Conservation (phyloP, 1,140 invertebrate species). For the Portunus trituberculatus region DNA sequence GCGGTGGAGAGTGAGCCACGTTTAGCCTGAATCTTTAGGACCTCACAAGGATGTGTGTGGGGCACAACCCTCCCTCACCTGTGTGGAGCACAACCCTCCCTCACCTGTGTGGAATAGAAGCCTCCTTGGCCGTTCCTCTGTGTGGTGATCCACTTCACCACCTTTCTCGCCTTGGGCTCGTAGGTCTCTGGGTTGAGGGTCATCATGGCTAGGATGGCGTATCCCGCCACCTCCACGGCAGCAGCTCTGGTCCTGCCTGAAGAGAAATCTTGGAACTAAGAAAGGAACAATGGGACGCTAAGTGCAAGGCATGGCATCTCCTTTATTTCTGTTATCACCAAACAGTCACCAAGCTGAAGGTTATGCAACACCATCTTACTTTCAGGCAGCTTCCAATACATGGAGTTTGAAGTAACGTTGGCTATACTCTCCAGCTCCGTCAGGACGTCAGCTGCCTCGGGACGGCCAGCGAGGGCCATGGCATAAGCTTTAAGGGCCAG, state of each 20-base stretch:
- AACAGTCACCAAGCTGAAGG: background rate
- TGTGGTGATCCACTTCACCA: slow-evolving; percentile 87
- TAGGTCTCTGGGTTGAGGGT: slow-evolving; percentile 79
- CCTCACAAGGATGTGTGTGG: background rate
- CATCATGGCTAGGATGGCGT: slow-evolving; percentile 78
- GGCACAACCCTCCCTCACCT: background rate
- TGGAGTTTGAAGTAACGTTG: background rate
- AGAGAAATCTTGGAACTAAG: background rate
- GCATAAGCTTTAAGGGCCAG: slow-evolving; percentile 89
- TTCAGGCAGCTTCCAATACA: slow-evolving; percentile 61
- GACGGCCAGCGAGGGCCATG: slow-evolving; percentile 88
- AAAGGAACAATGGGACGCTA: background rate
- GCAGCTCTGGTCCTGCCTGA: slow-evolving; percentile 55
- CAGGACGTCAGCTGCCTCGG: slow-evolving; percentile 80
- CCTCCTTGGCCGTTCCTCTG: slow-evolving; percentile 86
- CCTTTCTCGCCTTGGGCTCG: slow-evolving; percentile 82
- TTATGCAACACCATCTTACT: background rate
- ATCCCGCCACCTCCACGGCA: slow-evolving; percentile 66
- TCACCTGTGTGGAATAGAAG: slow-evolving; percentile 86
- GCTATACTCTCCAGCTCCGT: slow-evolving; percentile 42
- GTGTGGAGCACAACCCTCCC: background rate
- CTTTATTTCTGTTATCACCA: background rate
- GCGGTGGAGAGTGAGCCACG: background rate
- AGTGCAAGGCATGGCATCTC: background rate
- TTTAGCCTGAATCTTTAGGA: background rate